Evolutionary conservation across 2,888 invertebrate species (phyloP).

Genomic region (Cecidostiba fungosa): DNA sequence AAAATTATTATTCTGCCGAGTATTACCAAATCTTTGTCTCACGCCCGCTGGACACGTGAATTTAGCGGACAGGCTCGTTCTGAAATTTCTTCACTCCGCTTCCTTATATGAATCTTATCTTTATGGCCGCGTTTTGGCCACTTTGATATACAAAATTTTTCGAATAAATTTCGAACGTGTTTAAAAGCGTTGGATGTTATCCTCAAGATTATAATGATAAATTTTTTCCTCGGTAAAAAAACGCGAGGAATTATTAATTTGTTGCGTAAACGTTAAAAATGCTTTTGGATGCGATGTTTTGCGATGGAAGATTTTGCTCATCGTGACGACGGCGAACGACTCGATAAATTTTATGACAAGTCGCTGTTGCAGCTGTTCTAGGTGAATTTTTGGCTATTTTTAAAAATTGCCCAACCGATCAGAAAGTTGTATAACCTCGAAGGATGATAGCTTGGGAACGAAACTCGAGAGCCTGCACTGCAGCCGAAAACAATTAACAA

Average conservation of each 20-base stretch:
- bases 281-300: conserved; percentile 10
- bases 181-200: conserved; percentile 37
- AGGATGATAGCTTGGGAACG: background rate
- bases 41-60: background rate
- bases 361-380: too few relatives aligned
- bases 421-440: too few relatives aligned
- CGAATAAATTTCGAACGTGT: conserved; percentile 35
- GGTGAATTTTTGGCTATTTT: background rate
- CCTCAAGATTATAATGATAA: conserved; percentile 40
- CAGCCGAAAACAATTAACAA: conserved; percentile 1
- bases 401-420: background rate
- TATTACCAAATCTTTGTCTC: conserved; percentile 23
- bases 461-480: background rate
- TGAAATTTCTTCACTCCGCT: conserved; percentile 28
- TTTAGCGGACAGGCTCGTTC: too few relatives aligned
- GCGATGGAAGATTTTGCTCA: background rate
- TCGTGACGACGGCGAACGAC: background rate
- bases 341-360: background rate
- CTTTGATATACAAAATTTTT: conserved; percentile 45
- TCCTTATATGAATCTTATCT: conserved; percentile 59
- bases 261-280: conserved; percentile 17
- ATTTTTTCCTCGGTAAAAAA: conserved; percentile 37
- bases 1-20: conserved; percentile 10
- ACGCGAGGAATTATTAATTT: conserved; percentile 24
- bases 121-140: conserved; percentile 50